Evolutionary conservation across 2,113 vertebrate genomes (phyloP).

Genomic region (Tichodroma muraria): DNA sequence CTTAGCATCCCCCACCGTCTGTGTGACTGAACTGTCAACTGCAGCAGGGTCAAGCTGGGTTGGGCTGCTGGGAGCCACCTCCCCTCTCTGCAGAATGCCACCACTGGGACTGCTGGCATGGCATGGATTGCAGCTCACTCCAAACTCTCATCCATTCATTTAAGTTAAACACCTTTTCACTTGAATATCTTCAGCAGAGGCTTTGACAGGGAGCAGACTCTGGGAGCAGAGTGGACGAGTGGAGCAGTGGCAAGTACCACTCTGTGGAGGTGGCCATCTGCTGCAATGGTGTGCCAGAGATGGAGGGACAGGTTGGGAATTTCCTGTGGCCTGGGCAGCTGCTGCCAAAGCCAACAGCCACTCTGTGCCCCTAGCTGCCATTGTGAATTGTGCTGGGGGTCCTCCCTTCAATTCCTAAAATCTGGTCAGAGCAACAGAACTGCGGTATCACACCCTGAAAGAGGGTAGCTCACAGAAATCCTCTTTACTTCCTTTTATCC

Average conservation of each 20-base stretch:
- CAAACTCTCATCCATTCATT: no score
- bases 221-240: not conserved
- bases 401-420: not conserved
- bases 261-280: not conserved
- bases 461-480: not conserved
- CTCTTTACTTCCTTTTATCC: not conserved
- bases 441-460: not conserved
- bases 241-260: not conserved
- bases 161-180: not conserved
- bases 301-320: not conserved
- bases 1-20: not conserved
- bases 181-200: not conserved
- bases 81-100: not conserved
- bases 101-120: rapidly evolving
- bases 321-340: not conserved
- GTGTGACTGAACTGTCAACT: not conserved
- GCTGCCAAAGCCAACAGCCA: not conserved
- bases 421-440: not conserved
- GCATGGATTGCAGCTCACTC: not conserved
- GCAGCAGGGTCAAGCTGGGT: rapidly evolving
- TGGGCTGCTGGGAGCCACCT: rapidly evolving
- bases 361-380: not conserved
- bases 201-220: not conserved
- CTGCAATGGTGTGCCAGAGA: rapidly evolving
- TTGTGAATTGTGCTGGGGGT: not conserved